Conservation (phyloP, 1,140 invertebrate species). For the Plectus sambesii region DNA sequence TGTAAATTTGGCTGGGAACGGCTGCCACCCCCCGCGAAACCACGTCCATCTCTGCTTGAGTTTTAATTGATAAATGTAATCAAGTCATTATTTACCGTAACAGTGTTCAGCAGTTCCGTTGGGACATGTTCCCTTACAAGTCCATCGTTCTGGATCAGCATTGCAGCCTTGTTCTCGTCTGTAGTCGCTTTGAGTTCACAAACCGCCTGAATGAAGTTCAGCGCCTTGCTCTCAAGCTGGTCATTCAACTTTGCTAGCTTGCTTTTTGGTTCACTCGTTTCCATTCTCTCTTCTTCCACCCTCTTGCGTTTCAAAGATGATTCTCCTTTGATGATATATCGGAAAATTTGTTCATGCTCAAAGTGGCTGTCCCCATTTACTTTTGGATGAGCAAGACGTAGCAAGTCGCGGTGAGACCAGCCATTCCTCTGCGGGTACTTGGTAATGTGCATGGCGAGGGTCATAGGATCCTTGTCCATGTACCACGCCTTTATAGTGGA, state of each 20-base stretch:
- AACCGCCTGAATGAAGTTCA: constrained; percentile 52
- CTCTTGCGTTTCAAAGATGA: no score
- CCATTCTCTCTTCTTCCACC: no score
- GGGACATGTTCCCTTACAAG: constrained; percentile 55
- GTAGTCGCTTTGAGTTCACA: constrained; percentile 54
- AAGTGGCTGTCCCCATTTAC: no score
- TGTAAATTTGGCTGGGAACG: no score
- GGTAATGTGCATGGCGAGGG: constrained; percentile 56
- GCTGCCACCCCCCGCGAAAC: no score
- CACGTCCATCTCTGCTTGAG: no score
- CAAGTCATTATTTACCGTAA: no score
- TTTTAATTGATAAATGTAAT: no score
- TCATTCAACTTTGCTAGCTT: no score
- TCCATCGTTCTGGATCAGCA: constrained; percentile 47
- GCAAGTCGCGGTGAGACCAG: constrained; percentile 59
- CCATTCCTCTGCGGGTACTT: constrained; percentile 56
- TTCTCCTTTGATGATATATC: no score
- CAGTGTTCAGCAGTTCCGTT: constrained; percentile 55
- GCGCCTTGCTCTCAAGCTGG: constrained; percentile 39
- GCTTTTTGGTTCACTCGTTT: no score
- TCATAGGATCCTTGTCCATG: constrained; percentile 50
- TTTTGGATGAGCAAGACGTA: constrained; percentile 58
- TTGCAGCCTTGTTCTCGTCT: constrained; percentile 49
- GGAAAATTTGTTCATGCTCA: no score
- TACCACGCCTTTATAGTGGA: constrained; percentile 52